phyloP scores from a whole-genome alignment of 1,140 invertebrate genomes.

The Mylabris phalerata region DNA sequence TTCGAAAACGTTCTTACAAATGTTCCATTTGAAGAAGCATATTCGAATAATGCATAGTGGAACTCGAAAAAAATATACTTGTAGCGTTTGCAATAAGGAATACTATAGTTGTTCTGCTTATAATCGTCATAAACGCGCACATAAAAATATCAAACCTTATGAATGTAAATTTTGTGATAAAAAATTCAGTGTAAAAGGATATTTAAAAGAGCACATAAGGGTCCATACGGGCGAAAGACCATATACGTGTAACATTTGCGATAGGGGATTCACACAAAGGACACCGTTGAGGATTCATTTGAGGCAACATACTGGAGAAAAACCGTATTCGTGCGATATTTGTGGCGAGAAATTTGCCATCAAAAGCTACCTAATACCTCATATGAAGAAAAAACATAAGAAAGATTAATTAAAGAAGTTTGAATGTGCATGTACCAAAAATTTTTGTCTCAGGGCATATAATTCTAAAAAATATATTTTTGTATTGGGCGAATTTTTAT shows the following conservation, averaged over 20 bases:
- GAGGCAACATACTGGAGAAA: constrained; percentile 51
- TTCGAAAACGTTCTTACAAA: constrained; percentile 16
- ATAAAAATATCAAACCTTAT: constrained; percentile 62
- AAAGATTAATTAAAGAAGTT: too few species aligned
- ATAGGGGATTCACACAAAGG: constrained; percentile 47
- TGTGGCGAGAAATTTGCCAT: too few species aligned
- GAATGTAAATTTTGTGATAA: constrained; percentile 50
- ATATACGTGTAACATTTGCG: constrained; percentile 57
- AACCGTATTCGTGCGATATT: constrained; percentile 31
- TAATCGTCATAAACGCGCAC: constrained; percentile 61
- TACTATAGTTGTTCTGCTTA: constrained; percentile 50
- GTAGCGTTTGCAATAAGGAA: constrained; percentile 70
- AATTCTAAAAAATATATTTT: too few species aligned
- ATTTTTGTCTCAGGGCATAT: too few species aligned
- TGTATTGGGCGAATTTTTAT: too few species aligned
- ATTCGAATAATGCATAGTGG: constrained; percentile 10
- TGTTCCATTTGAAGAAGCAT: constrained; percentile 15
- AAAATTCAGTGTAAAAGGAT: constrained; percentile 51
- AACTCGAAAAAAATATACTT: constrained; percentile 2
- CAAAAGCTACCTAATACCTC: too few species aligned
- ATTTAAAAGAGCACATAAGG: constrained; percentile 66
- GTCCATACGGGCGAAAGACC: constrained; percentile 70
- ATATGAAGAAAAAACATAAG: too few species aligned
- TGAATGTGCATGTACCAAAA: too few species aligned
- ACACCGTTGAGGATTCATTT: constrained; percentile 47